These are phyloP conservation scores for Drosophila barbarae DNA, from an alignment of 2,888 invertebrate genomes.

Conservation along the genomic window DNA sequence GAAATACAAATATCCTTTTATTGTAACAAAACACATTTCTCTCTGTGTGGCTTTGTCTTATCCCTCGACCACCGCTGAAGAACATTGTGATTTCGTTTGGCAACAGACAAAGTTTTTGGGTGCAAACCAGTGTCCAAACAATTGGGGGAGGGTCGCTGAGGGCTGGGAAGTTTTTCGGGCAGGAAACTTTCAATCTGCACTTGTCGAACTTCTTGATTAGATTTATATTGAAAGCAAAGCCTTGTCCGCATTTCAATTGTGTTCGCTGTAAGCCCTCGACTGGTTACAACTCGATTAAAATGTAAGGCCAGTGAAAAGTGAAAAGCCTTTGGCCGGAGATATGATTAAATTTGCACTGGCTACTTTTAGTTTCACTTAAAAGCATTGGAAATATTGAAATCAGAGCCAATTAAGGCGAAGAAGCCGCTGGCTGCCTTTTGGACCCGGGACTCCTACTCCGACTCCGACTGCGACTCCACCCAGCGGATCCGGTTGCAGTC, in stretches of 20 bases:
- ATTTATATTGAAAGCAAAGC: conserved; percentile 16
- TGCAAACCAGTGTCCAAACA: conserved; percentile 18
- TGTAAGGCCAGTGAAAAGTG: conserved; percentile 6
- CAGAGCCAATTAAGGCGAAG: conserved; percentile 36
- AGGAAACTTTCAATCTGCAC: conserved; percentile 9
- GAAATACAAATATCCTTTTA: no score
- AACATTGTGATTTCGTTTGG: conserved; percentile 2
- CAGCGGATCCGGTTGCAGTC: conserved; percentile 63
- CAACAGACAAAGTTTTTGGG: conserved; percentile 14
- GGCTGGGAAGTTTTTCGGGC: neutral
- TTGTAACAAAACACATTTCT: neutral
- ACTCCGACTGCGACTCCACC: conserved; percentile 19
- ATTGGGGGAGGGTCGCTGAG: neutral
- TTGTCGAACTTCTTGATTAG: conserved; percentile 19
- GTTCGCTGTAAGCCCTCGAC: conserved; percentile 1
- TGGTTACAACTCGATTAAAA: conserved; percentile 18
- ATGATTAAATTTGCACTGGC: conserved; percentile 7
- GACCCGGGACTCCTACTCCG: neutral
- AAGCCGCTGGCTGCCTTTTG: conserved; percentile 19
- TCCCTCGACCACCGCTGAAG: neutral
- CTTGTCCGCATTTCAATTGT: conserved; percentile 5
- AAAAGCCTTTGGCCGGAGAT: conserved; percentile 14
- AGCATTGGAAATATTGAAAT: conserved; percentile 32
- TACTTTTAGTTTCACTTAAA: conserved; percentile 27
- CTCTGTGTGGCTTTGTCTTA: conserved; percentile 1